Base-by-base conservation (phyloP, 2,888 invertebrate genomes). In the Stictocephala bisonia region DNA sequence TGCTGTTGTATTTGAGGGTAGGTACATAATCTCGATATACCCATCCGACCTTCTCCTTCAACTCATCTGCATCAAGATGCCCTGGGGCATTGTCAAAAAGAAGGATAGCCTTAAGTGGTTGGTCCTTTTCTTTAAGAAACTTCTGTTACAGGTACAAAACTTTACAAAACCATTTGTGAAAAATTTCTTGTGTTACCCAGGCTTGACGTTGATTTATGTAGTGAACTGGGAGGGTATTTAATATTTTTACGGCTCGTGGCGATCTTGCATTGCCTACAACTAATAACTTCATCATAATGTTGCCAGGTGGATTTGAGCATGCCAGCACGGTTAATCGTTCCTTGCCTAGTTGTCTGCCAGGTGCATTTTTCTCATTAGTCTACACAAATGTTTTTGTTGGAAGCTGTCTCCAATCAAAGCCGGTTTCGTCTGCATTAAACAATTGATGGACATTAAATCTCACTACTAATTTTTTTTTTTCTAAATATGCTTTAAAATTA, bases 381-480 rank as follows among this genome's bases (percentile, higher is more conserved):
- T 11, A n/a, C n/a, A 56, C 56, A 56, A 56, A 56, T 26, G 56
- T 56, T 29, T 56, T 56, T 56, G 56, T 56, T 22, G 56, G 56
- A 56, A 56, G 56, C 26, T 22, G 56, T 27, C 26, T 11, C 56
- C 1, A 56, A 56, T 7, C 26, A 13, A 26, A 26, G n/a, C 56
- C 3, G 56, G 27, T 56, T 24, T 56, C 56, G 15, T 56, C 20
- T 2, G 56, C 2, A 29, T 56, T 20, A 26, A 24, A 56, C 26
- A 56, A 22, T 6, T 56, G 56, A 27, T 56, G 24, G 13, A 27
- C 29, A 27, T 56, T 24, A 26, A n/a, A 15, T 27, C 27, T 56
- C 22, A 11, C 9, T 56, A 9, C 22, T 9, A n/a, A 7, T n/a
- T n/a, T n/a, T 9, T 56, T 56, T 56, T 56, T 13, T 9, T n/a